These are phyloP conservation scores for Drosophila phalerata DNA, from an alignment of 2,888 invertebrate species.

Conservation along the genomic window DNA sequence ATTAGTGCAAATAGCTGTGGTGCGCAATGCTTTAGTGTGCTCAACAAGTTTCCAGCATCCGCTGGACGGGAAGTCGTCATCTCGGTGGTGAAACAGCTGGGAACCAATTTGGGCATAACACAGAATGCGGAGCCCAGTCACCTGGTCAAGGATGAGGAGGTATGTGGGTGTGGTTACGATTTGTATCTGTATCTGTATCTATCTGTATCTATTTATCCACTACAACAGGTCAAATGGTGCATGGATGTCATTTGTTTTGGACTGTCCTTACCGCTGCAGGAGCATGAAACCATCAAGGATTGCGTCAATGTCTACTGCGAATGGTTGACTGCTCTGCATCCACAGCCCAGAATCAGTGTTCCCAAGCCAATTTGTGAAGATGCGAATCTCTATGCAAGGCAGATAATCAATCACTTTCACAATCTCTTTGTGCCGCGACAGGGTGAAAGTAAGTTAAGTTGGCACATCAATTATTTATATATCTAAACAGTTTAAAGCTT, in stretches of 20 bases:
- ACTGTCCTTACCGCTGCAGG: constrained; percentile 93
- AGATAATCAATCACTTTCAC: constrained; percentile 96
- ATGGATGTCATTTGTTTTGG: constrained; percentile 96
- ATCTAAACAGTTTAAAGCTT: neutral
- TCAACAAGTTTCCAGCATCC: constrained; percentile 88
- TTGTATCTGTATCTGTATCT: neutral
- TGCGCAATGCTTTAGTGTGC: constrained; percentile 87
- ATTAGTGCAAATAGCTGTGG: constrained; percentile 86
- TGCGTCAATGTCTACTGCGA: constrained; percentile 99
- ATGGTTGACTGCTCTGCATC: constrained; percentile 95
- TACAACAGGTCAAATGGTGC: constrained; percentile 93
- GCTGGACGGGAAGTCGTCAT: constrained; percentile 88
- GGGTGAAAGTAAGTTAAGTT: constrained; percentile 91
- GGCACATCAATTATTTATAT: neutral
- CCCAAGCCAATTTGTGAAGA: constrained; percentile 95
- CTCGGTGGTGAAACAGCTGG: constrained; percentile 88
- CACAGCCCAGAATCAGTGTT: constrained; percentile 93
- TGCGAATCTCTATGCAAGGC: constrained; percentile 95
- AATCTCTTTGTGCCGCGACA: constrained; percentile 97
- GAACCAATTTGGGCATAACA: constrained; percentile 89
- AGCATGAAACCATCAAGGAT: constrained; percentile 97
- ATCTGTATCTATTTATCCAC: neutral
- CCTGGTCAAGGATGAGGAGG: constrained; percentile 93
- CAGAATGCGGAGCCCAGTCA: constrained; percentile 94
- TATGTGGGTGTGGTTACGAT: constrained; percentile 74